phyloP scores from a whole-genome alignment of 2,888 invertebrate species.

The Xiphydria camelus region DNA sequence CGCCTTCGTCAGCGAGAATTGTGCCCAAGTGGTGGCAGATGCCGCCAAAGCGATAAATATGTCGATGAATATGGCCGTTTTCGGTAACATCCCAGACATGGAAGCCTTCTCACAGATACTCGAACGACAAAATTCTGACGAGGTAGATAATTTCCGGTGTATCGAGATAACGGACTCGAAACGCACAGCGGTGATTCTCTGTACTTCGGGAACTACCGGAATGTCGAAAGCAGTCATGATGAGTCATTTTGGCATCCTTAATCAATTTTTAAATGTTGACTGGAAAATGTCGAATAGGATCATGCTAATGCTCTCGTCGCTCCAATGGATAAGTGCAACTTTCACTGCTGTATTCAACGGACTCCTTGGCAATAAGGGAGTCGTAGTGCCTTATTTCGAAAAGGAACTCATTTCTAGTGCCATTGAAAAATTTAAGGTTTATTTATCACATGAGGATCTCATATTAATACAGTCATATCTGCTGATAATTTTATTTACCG shows the following conservation, averaged over 20 bases:
- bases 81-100: constrained; percentile 3
- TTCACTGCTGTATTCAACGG: constrained; percentile 25
- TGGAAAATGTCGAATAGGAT: no score
- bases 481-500: neutral
- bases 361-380: constrained; percentile 8
- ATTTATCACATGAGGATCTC: neutral
- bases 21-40: constrained; percentile 23
- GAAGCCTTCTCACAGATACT: constrained; percentile 2
- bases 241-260: no score
- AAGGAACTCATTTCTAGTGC: constrained; percentile 33
- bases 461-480: no score
- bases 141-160: constrained; percentile 1
- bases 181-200: constrained; percentile 36
- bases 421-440: constrained; percentile 46
- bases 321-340: constrained; percentile 45
- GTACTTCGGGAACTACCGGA: constrained; percentile 50
- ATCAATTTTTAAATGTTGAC: no score
- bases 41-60: constrained; percentile 25
- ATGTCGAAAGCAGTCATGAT: constrained; percentile 47
- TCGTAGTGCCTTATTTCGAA: no score
- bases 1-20: no score
- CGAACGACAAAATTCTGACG: neutral
- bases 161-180: constrained; percentile 15
- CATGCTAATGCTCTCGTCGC: no score
- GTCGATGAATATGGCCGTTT: constrained; percentile 1